Evolutionary conservation across 2,797 vertebrate species (phyloP).

Genomic region (Poecile montanus): DNA sequence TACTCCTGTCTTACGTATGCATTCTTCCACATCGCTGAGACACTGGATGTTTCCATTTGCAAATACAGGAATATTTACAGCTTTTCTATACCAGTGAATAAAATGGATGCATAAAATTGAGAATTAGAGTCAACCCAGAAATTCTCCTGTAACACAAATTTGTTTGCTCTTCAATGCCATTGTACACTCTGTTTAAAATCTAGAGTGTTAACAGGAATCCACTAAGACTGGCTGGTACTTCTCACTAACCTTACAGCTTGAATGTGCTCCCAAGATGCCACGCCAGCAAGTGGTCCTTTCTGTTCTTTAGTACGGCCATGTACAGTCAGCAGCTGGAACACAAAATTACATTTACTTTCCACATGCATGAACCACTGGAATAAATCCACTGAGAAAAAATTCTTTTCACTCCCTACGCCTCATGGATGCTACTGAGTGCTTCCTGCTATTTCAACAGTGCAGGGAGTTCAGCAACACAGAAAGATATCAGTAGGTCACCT

Average conservation of each 20-base stretch:
- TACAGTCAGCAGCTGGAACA: constrained; percentile 88
- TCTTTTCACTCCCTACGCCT: not conserved
- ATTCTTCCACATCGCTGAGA: constrained; percentile 90
- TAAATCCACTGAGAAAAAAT: not conserved
- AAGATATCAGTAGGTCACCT: not conserved
- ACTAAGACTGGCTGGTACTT: not conserved
- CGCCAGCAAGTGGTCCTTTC: constrained; percentile 88
- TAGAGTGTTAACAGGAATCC: not conserved
- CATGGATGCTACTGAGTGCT: not conserved
- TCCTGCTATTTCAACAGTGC: not conserved
- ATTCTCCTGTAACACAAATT: not conserved
- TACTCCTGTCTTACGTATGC: constrained; percentile 91
- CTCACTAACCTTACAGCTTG: constrained; percentile 86
- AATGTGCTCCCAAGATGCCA: constrained; percentile 96
- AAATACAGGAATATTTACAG: constrained; percentile 93
- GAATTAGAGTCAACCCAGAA: not conserved
- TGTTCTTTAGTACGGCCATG: constrained; percentile 97
- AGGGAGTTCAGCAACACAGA: not conserved
- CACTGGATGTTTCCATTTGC: constrained; percentile 97
- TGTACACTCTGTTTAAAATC: not conserved
- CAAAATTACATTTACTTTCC: not conserved
- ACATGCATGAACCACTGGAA: not conserved
- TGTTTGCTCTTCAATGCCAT: not conserved
- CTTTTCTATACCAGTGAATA: constrained; percentile 78
- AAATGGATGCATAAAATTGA: not conserved